phyloP scores from a whole-genome alignment of 2,113 vertebrate genomes.

The Lynx canadensis region DNA sequence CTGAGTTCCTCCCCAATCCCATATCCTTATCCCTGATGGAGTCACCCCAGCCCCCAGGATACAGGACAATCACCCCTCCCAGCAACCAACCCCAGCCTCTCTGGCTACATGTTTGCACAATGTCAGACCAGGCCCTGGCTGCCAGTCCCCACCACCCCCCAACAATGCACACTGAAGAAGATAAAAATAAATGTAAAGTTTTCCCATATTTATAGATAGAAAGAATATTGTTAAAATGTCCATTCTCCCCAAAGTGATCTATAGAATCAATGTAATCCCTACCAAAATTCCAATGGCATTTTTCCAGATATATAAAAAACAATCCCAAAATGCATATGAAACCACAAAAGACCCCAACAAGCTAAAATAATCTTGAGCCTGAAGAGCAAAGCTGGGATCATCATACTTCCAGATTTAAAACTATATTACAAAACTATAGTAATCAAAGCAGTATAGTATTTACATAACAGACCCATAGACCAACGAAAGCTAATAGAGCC shows the following conservation, averaged over 20 bases:
- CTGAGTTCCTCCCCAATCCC: not conserved
- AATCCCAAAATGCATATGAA: not conserved
- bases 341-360: not conserved
- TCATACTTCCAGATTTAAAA: not conserved
- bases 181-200: not conserved
- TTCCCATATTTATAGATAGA: not conserved
- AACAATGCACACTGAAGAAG: not conserved
- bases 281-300: not conserved
- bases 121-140: not conserved
- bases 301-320: not conserved
- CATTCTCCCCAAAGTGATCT: not conserved
- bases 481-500: not conserved
- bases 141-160: accelerated
- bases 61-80: not conserved
- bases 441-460: not conserved
- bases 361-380: not conserved
- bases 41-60: not conserved
- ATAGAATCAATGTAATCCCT: not conserved
- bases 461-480: not conserved
- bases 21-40: not conserved
- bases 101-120: not conserved
- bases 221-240: not conserved
- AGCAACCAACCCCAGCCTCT: not conserved
- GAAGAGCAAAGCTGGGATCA: not conserved
- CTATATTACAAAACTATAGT: not conserved